phyloP scores from a whole-genome alignment of 2,797 vertebrate genomes.

The Nasua narica region DNA sequence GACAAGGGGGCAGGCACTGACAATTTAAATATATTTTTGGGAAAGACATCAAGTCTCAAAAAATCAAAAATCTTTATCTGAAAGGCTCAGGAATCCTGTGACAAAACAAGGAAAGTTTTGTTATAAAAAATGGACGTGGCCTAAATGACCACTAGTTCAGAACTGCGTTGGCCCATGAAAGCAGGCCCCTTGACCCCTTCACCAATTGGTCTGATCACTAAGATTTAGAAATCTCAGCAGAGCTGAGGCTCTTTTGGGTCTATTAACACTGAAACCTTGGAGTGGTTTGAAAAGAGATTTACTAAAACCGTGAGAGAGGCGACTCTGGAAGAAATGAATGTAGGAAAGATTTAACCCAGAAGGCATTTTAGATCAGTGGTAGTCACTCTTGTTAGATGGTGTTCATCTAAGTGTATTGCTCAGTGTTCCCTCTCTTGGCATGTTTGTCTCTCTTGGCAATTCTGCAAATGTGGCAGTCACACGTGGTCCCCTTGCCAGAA shows the following conservation, averaged over 20 bases:
- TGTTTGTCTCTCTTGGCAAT: not conserved
- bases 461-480: not conserved
- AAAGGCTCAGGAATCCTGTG: not conserved
- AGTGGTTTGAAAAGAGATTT: slow-evolving; percentile 34
- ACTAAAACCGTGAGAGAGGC: not conserved
- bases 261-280: not conserved
- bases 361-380: not conserved
- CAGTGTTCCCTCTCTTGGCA: not conserved
- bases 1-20: not conserved
- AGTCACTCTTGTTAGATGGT: not conserved
- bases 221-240: slow-evolving; percentile 35
- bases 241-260: not conserved
- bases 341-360: slow-evolving; percentile 18
- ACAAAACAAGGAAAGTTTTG: slow-evolving; percentile 20
- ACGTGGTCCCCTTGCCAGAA: not conserved
- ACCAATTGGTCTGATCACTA: not conserved
- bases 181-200: not conserved
- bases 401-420: not conserved
- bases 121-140: not conserved
- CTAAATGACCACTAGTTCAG: slow-evolving; percentile 13
- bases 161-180: not conserved
- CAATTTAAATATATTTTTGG: slow-evolving; percentile 29
- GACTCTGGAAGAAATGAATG: slow-evolving; percentile 39
- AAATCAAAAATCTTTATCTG: slow-evolving; percentile 29
- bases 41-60: not conserved